Percentiles rank a stretch among this genome's conserved stretches.
Evolutionary conservation across 2,113 vertebrate genomes (phyloP).

Genomic region (Thamnaconus septentrionalis): DNA sequence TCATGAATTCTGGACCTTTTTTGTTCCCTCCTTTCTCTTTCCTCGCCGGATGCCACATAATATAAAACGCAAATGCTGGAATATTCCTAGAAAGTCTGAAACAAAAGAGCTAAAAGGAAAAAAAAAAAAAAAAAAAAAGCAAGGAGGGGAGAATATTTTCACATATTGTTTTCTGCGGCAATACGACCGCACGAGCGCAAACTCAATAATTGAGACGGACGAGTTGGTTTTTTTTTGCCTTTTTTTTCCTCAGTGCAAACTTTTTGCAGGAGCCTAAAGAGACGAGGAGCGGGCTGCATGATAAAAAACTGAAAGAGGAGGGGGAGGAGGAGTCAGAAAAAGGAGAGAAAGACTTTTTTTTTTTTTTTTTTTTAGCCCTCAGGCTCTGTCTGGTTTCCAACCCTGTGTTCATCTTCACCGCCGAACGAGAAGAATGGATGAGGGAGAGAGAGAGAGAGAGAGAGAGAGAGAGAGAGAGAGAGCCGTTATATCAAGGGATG

Average conservation of each 20-base stretch:
- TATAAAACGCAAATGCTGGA: conserved; percentile 11
- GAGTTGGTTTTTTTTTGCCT: conserved; percentile 42
- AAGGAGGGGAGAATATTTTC: not conserved
- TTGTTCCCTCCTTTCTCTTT: not conserved
- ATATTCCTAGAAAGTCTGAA: conserved; percentile 11
- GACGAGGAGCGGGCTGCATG: conserved; percentile 49
- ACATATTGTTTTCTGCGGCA: conserved; percentile 19
- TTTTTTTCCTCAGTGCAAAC: conserved; percentile 44
- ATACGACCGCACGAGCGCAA: conserved; percentile 21
- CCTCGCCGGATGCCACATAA: conserved; percentile 13
- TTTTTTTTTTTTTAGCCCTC: conserved; percentile 60
- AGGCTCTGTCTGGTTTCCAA: conserved; percentile 63
- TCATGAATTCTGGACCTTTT: not conserved
- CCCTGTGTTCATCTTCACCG: conserved; percentile 35
- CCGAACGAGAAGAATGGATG: conserved; percentile 45
- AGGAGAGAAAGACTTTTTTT: conserved; percentile 50
- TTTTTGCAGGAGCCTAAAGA: conserved; percentile 59
- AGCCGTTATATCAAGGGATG: conserved; percentile 36
- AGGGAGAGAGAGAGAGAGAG: conserved; percentile 9
- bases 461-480: too few species aligned
- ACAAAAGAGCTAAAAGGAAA: not conserved
- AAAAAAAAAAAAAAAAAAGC: too few species aligned
- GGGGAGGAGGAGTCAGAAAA: conserved; percentile 54
- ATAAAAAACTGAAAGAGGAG: conserved; percentile 38
- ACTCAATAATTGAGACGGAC: conserved; percentile 2